Conservation (phyloP, 2,113 vertebrate genomes). For the Podiceps cristatus region DNA sequence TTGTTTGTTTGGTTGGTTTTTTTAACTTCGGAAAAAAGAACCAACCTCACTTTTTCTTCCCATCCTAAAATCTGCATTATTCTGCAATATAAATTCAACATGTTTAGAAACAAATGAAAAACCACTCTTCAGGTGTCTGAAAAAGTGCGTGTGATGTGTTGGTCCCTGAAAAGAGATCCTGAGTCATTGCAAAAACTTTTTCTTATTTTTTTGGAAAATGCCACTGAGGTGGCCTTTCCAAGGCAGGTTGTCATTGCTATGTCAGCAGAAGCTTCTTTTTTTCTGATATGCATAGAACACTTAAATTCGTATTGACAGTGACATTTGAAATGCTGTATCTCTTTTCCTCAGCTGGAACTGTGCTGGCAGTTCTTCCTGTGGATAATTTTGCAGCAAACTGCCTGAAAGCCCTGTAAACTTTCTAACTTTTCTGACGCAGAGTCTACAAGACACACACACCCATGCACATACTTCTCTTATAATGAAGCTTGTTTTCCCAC, state of each 20-base stretch:
- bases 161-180: not conserved
- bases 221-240: not conserved
- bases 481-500: not conserved
- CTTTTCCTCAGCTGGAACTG: not conserved
- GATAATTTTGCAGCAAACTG: not conserved
- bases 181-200: rapidly evolving
- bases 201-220: not conserved
- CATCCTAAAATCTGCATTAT: not conserved
- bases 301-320: not conserved
- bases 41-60: rapidly evolving
- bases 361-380: not conserved
- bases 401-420: not conserved
- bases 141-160: not conserved
- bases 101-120: not conserved
- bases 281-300: not conserved
- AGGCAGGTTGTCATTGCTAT: not conserved
- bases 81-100: not conserved
- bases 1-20: not conserved
- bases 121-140: rapidly evolving
- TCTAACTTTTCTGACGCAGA: not conserved
- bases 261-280: not conserved
- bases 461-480: not conserved
- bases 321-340: not conserved
- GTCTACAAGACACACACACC: not conserved
- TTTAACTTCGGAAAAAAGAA: not conserved